Evolutionary conservation across 2,797 vertebrate genomes (phyloP).

Genomic region (Sebastes wilsoni): DNA sequence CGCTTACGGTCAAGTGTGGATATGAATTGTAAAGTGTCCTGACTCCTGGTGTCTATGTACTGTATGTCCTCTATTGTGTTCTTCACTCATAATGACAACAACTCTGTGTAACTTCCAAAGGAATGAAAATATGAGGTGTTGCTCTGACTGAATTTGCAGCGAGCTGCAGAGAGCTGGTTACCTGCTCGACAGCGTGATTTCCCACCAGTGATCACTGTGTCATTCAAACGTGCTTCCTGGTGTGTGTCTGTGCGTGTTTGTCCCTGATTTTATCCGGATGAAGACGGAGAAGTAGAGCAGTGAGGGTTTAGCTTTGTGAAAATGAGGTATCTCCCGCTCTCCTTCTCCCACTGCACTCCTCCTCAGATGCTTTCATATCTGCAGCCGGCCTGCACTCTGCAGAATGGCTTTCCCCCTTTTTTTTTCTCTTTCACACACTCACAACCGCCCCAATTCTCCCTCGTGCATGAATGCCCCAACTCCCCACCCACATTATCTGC

Average conservation of each 20-base stretch:
- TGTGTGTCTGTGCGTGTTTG: constrained; percentile 4
- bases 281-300: constrained; percentile 5
- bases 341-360: neutral
- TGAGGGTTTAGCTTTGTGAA: constrained; percentile 10
- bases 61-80: neutral
- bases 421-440: constrained; percentile 18
- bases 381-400: constrained; percentile 37
- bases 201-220: constrained; percentile 1
- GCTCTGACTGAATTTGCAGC: neutral
- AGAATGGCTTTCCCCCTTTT: constrained; percentile 37
- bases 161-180: neutral
- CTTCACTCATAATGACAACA: neutral
- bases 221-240: constrained; percentile 17
- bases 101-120: neutral
- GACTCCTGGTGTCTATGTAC: neutral
- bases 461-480: neutral
- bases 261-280: neutral
- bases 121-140: neutral
- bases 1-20: neutral
- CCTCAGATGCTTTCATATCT: constrained; percentile 42
- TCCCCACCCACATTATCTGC: constrained; percentile 56
- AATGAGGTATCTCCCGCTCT: constrained; percentile 33
- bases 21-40: neutral
- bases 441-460: constrained; percentile 22
- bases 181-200: constrained; percentile 9